phyloP scores from a whole-genome alignment of 1,140 invertebrate genomes.

The Thalassaphorura encarpata region DNA sequence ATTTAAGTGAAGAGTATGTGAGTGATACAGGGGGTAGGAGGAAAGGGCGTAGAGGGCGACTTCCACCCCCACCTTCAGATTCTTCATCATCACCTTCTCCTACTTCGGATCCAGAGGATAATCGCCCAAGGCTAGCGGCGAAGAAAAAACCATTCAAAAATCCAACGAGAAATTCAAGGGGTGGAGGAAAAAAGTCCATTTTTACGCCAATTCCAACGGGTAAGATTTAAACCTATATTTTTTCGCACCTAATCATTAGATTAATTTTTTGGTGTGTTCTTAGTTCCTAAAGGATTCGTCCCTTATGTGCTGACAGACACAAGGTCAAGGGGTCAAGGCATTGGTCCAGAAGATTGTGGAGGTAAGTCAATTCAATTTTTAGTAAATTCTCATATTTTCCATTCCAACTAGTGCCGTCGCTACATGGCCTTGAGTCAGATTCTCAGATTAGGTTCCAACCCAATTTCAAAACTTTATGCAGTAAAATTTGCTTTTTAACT shows the following conservation, averaged over 20 bases:
- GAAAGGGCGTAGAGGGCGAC: conserved; percentile 20
- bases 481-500: not conserved
- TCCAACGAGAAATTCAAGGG: conserved; percentile 22
- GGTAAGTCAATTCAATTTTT: too few relatives aligned
- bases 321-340: too few relatives aligned
- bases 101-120: conserved; percentile 31
- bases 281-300: conserved; percentile 29
- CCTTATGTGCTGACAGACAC: conserved; percentile 29
- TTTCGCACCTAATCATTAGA: too few relatives aligned
- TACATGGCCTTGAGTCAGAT: too few relatives aligned
- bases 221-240: too few relatives aligned
- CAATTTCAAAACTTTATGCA: not conserved
- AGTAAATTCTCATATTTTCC: conserved; percentile 29
- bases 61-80: conserved; percentile 27
- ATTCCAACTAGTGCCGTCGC: conserved; percentile 19
- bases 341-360: too few relatives aligned
- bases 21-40: conserved; percentile 30
- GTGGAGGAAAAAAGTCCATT: conserved; percentile 29
- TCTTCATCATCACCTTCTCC: conserved; percentile 30
- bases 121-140: conserved; percentile 16
- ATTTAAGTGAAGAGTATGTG: conserved; percentile 32
- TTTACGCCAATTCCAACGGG: conserved; percentile 33
- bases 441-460: too few relatives aligned
- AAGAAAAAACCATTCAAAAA: conserved; percentile 32
- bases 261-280: too few relatives aligned